Evolutionary conservation across 2,113 vertebrate genomes (phyloP).

Genomic region (Catharus minimus): DNA sequence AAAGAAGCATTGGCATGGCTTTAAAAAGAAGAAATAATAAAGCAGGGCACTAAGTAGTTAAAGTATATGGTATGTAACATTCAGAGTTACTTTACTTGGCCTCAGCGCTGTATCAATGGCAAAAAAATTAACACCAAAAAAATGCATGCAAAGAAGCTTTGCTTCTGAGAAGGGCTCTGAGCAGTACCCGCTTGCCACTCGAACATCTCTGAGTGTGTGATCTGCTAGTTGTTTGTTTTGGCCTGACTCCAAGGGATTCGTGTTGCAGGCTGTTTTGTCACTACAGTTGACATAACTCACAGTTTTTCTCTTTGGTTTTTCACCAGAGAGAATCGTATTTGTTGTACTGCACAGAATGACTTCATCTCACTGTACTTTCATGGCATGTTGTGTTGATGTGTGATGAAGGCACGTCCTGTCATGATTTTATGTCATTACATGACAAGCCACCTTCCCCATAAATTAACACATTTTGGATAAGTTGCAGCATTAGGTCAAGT

Average conservation of each 20-base stretch:
- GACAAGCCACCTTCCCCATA: conserved; percentile 35
- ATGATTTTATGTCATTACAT: conserved; percentile 7
- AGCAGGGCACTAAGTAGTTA: conserved; percentile 18
- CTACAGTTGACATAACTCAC: conserved; percentile 28
- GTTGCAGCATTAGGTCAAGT: background rate
- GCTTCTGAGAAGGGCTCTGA: background rate
- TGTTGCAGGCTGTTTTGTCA: conserved; percentile 54
- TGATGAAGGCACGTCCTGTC: conserved; percentile 25
- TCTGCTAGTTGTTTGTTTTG: conserved; percentile 46
- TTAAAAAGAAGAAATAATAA: background rate
- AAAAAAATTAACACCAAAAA: conserved; percentile 28
- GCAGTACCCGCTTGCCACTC: background rate
- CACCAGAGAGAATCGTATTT: background rate
- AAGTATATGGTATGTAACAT: background rate
- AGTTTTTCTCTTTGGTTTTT: conserved; percentile 36
- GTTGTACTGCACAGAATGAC: background rate
- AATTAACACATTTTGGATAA: conserved; percentile 14
- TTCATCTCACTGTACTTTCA: background rate
- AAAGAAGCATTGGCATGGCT: background rate
- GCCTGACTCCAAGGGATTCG: conserved; percentile 12
- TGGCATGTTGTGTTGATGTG: conserved; percentile 22
- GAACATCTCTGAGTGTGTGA: conserved; percentile 5
- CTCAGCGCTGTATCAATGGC: background rate
- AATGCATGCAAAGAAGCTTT: background rate
- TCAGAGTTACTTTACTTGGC: conserved; percentile 6